Base-by-base conservation (phyloP, 2,888 invertebrate genomes). In the Meiosimyza platycephala region DNA sequence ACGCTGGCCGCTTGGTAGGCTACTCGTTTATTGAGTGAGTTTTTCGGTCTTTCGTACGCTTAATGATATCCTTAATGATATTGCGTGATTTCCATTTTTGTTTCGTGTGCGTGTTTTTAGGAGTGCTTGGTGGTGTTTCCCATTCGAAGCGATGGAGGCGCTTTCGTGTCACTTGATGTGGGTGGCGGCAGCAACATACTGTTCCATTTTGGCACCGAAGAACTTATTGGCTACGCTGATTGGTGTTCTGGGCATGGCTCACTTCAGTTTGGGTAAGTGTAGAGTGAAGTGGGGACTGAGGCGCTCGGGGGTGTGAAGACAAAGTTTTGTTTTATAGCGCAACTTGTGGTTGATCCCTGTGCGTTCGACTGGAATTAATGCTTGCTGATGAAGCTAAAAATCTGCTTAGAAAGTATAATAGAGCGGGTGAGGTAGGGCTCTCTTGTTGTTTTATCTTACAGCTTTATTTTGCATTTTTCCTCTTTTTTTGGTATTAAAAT, bases 111-210 rank as follows among this genome's bases (percentile, higher is more conserved):
- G 63, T n/a, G 47, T 50, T 48, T 71, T 65, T 67, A 95, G 94
- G 83, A 93, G 92, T 84, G 93, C 95, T 6, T 95, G 94, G 94
- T 94, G 94, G 94, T 94, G 94, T 82, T 94, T 95, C 80, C 95
- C 95, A 1, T 95, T 95, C 80, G 95, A 95, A 87, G 94, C 94
- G 0, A 91, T 95, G 90, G 95, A 95, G 86, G 93, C 95, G 0
- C 87, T 95, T 16, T 94, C 95, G 0, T 94, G 94, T 33, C 95
- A 95, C 82, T 88, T 96, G 77, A 94, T 96, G 94, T 96, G 95
- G 93, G 95, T 95, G 16, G 94, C 96, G 52, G 95, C 95, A 1
- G 94, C 95, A 7, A 95, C 95, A 0, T 95, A 96, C 85, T 95
- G 95, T 81, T 93, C 94, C 15, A 90, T 94, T 85, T 87, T 96